A percentile compares a stretch with the other conserved stretches of the same genome.
Conservation (phyloP, 92 coral and sea anemone genomes). For the Meandrina meandrites region DNA sequence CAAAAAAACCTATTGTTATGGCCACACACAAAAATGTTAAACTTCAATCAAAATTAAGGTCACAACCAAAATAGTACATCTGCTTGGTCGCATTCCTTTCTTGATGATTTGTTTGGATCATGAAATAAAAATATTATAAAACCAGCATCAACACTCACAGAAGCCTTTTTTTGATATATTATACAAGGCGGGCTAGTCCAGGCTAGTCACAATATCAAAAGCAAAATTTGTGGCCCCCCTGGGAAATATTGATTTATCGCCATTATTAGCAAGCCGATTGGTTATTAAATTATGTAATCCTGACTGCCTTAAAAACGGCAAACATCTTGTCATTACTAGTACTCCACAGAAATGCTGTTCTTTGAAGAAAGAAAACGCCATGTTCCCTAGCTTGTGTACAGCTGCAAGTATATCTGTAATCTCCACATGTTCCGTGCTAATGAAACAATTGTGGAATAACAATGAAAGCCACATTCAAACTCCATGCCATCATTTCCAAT, state of each 20-base stretch:
- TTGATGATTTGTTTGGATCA: not conserved
- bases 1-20: not conserved
- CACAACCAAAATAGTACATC: not conserved
- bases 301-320: not conserved
- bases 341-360: not conserved
- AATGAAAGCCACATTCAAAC: slow-evolving; percentile 38
- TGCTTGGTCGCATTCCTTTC: not conserved
- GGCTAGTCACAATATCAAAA: not conserved
- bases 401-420: slow-evolving; percentile 29
- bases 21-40: not conserved
- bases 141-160: not conserved
- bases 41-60: not conserved
- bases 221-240: not conserved
- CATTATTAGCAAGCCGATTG: not conserved
- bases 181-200: not conserved
- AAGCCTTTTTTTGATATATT: not conserved
- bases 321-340: not conserved
- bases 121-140: not conserved
- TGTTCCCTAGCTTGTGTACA: slow-evolving; percentile 2
- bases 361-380: not conserved
- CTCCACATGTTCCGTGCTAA: slow-evolving; percentile 39
- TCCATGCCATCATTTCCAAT: not conserved
- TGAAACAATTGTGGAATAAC: slow-evolving; percentile 31
- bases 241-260: not conserved
- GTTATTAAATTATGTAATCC: not conserved